A percentile compares a stretch with the other conserved stretches of the same genome.
phyloP scores from a whole-genome alignment of 2,113 vertebrate genomes.

The Galbula dea region DNA sequence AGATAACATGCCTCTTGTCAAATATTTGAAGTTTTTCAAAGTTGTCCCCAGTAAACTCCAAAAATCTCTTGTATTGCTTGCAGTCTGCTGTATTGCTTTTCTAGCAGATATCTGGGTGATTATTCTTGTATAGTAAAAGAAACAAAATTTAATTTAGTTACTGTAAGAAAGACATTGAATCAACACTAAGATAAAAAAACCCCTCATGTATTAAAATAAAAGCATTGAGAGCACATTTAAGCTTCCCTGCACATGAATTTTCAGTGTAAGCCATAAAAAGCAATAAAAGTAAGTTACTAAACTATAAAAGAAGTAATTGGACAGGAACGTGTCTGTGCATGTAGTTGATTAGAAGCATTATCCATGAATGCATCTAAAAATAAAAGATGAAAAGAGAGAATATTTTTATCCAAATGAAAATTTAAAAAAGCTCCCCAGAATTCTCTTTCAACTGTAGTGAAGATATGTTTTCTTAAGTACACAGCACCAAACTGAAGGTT shows the following conservation, averaged over 20 bases:
- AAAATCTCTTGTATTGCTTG: too few species aligned
- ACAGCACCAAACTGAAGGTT: neutral
- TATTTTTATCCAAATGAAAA: neutral
- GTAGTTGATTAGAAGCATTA: neutral
- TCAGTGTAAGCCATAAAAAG: neutral
- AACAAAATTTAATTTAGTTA: neutral
- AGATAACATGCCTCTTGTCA: neutral
- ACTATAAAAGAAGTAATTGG: neutral
- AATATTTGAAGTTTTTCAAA: too few species aligned
- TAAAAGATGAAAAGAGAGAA: neutral
- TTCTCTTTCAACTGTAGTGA: neutral
- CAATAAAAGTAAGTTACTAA: neutral
- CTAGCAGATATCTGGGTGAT: too few species aligned
- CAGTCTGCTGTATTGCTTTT: too few species aligned
- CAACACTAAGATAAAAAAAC: neutral
- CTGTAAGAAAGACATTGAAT: neutral
- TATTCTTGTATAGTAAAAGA: neutral
- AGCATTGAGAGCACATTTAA: neutral
- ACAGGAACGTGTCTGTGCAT: neutral
- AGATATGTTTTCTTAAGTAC: neutral
- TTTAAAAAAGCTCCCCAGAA: neutral
- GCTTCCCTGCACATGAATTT: neutral
- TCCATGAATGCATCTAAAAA: neutral
- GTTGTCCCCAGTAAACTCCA: too few species aligned
- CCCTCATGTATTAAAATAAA: neutral